phyloP scores from a whole-genome alignment of 2,113 vertebrate species.

The Thoracochromis brauschi region DNA sequence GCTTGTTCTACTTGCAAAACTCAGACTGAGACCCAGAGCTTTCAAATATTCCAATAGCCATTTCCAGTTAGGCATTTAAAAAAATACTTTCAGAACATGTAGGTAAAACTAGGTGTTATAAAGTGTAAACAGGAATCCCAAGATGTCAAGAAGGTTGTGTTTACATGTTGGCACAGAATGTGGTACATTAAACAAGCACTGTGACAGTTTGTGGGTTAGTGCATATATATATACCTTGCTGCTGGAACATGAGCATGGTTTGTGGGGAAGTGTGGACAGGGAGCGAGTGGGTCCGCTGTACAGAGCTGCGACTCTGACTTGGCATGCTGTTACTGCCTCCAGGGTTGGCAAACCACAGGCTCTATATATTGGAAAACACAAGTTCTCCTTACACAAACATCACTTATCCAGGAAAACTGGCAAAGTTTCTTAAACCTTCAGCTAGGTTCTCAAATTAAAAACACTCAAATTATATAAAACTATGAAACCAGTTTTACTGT shows the following conservation, averaged over 20 bases:
- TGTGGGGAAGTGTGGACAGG: slow-evolving; percentile 93
- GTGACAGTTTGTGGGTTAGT: background rate
- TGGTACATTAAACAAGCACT: background rate
- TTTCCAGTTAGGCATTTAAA: background rate
- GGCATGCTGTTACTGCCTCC: slow-evolving; percentile 95
- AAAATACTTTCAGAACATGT: background rate
- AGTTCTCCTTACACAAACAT: background rate
- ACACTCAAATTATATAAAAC: background rate
- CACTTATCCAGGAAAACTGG: background rate
- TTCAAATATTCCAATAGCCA: background rate
- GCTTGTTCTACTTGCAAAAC: background rate
- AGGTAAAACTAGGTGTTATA: background rate
- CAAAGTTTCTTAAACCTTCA: background rate
- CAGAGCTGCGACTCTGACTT: slow-evolving; percentile 89
- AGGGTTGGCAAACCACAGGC: slow-evolving; percentile 89
- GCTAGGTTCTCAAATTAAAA: background rate
- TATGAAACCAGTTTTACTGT: background rate
- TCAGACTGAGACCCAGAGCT: background rate
- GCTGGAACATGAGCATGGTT: slow-evolving; percentile 91
- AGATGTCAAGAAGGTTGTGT: background rate
- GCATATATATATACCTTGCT: slow-evolving; percentile 71
- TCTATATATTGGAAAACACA: slow-evolving; percentile 61
- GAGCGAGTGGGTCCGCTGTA: slow-evolving; percentile 90
- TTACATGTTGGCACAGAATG: background rate
- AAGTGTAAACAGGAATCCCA: background rate